Conservation (phyloP, 2,797 vertebrate genomes). For the Calcarius lapponicus region DNA sequence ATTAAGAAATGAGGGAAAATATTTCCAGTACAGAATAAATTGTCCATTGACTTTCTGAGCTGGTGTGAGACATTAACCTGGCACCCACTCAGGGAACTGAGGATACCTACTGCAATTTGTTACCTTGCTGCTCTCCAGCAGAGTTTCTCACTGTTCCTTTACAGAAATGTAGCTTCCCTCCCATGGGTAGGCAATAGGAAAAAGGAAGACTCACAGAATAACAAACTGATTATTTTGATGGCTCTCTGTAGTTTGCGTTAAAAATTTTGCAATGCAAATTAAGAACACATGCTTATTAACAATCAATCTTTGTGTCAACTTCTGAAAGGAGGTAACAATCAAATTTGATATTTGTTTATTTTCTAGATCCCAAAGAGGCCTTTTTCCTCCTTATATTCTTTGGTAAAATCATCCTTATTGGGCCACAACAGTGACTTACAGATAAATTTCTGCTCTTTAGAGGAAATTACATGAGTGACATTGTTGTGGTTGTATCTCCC, state of each 20-base stretch:
- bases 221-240: conserved; percentile 6
- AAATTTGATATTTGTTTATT: background rate
- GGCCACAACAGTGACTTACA: background rate
- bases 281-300: conserved; percentile 30
- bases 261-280: conserved; percentile 31
- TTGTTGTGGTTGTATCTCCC: background rate
- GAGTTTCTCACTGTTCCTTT: conserved; percentile 13
- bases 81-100: background rate
- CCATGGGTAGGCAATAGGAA: background rate
- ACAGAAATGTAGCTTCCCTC: background rate
- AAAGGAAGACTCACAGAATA: background rate
- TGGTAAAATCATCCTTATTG: background rate
- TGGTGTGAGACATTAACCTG: background rate
- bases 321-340: conserved; percentile 30
- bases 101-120: background rate
- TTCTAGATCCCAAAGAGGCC: background rate
- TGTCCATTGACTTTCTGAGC: background rate
- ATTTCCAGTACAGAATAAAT: background rate
- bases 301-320: conserved; percentile 35
- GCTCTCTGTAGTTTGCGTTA: background rate
- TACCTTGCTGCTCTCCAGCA: background rate
- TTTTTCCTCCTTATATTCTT: background rate
- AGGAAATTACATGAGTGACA: background rate
- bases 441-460: conserved; percentile 8
- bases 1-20: background rate